Evolutionary conservation across 2,888 invertebrate species (phyloP).

Genomic region (Bembecia ichneumoniformis): DNA sequence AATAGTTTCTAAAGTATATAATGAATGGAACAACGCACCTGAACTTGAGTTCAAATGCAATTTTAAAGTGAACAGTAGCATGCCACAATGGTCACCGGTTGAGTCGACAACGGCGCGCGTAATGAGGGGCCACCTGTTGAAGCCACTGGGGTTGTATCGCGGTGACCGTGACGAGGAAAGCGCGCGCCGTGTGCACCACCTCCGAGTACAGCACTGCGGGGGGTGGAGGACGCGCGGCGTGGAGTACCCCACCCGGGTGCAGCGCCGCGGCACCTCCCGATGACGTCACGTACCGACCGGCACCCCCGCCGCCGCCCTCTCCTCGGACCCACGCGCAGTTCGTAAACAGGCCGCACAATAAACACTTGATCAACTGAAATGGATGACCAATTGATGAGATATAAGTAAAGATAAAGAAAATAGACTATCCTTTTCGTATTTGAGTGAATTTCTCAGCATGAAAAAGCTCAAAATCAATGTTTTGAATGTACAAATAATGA

Average conservation of each 20-base stretch:
- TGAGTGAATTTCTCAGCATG: no score
- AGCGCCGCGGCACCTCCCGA: slow-evolving; percentile 74
- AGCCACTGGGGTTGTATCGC: slow-evolving; percentile 88
- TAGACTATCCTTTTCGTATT: no score
- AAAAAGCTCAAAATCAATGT: no score
- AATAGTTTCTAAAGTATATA: no score
- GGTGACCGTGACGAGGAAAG: slow-evolving; percentile 84
- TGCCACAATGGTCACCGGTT: slow-evolving; percentile 33
- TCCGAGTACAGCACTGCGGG: slow-evolving; percentile 87
- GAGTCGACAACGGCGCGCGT: slow-evolving; percentile 45
- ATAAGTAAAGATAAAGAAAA: no score
- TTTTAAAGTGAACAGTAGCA: no score
- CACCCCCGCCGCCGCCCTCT: slow-evolving; percentile 74
- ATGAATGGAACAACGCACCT: no score
- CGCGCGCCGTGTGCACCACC: slow-evolving; percentile 86
- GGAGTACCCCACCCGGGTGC: slow-evolving; percentile 87
- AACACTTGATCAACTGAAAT: slow-evolving; percentile 77
- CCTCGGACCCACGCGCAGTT: slow-evolving; percentile 87
- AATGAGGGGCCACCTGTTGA: slow-evolving; percentile 48
- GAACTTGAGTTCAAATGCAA: no score
- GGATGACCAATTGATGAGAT: no score
- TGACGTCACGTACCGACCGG: slow-evolving; percentile 64
- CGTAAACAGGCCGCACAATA: slow-evolving; percentile 86
- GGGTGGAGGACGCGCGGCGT: slow-evolving; percentile 72
- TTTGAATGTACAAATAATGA: no score